phyloP scores from a whole-genome alignment of 2,888 invertebrate genomes.

The Eumacrocentrus americanus region DNA sequence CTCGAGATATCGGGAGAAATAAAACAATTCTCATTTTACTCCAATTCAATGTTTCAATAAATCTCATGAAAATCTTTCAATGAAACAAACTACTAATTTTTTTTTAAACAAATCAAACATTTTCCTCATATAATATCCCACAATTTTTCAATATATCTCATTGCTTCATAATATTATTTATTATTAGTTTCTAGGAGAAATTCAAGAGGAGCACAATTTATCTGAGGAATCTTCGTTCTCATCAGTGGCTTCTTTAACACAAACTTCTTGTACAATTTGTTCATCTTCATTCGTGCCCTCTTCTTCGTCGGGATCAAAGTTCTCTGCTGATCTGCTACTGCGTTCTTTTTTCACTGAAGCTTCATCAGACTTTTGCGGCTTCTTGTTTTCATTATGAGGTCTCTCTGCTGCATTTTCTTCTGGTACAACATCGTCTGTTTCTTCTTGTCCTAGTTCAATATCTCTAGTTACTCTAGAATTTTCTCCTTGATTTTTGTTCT shows the following conservation, averaged over 20 bases:
- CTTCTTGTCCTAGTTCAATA: background rate
- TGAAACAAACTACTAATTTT: too few relatives aligned
- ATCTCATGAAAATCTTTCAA: too few relatives aligned
- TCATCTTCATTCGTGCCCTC: constrained; percentile 6
- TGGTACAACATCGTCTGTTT: background rate
- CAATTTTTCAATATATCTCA: background rate
- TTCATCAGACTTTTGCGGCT: constrained; percentile 9
- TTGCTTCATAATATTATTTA: background rate
- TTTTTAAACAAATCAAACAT: too few relatives aligned
- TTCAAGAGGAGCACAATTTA: background rate
- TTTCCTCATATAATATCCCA: background rate
- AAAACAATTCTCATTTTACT: too few relatives aligned
- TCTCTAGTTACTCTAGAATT: background rate
- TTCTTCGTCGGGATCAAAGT: background rate
- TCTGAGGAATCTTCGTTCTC: constrained; percentile 12
- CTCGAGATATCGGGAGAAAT: too few relatives aligned
- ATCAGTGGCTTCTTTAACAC: constrained; percentile 4
- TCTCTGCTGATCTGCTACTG: constrained; percentile 10
- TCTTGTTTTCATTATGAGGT: background rate
- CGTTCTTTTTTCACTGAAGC: constrained; percentile 11
- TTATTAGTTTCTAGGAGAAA: background rate
- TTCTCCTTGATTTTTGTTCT: too few relatives aligned
- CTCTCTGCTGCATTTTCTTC: background rate
- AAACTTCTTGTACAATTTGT: constrained; percentile 8
- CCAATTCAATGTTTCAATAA: too few relatives aligned